These are phyloP conservation scores for Epistrophe grossulariae DNA, from an alignment of 2,888 invertebrate species.

Conservation along the genomic window DNA sequence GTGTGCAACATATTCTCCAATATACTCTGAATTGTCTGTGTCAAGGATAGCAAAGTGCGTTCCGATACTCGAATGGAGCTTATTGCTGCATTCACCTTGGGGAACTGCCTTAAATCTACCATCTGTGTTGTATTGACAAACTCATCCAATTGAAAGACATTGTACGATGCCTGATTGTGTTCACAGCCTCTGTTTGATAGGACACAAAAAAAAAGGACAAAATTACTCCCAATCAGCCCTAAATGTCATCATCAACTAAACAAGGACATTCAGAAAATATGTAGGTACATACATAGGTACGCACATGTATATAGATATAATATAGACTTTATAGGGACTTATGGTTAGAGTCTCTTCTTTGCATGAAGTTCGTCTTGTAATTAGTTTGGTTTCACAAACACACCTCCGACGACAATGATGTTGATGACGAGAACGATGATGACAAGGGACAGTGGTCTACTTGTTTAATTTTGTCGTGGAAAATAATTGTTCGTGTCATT, in stretches of 20 bases:
- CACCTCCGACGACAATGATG: constrained; percentile 7
- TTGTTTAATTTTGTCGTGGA: too few species aligned
- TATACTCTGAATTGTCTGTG: constrained; percentile 82
- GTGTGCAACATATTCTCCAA: constrained; percentile 83
- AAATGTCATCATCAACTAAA: constrained; percentile 29
- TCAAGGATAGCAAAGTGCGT: constrained; percentile 81
- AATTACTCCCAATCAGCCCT: constrained; percentile 10
- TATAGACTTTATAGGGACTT: constrained; percentile 14
- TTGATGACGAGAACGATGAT: background rate
- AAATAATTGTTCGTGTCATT: too few species aligned
- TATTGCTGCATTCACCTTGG: constrained; percentile 82
- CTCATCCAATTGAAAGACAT: constrained; percentile 89
- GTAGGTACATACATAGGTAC: background rate
- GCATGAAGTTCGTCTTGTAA: constrained; percentile 45
- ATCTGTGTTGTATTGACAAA: constrained; percentile 88
- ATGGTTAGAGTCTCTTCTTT: constrained; percentile 5
- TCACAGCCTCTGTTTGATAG: constrained; percentile 87
- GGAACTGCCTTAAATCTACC: constrained; percentile 83
- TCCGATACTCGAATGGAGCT: constrained; percentile 82
- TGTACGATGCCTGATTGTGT: constrained; percentile 89
- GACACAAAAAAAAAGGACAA: constrained; percentile 6
- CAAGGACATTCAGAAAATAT: constrained; percentile 17
- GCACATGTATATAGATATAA: background rate
- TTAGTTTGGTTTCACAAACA: constrained; percentile 57
- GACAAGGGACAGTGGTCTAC: background rate